Base-by-base conservation (phyloP, 1,140 invertebrate genomes). In the Saccostrea glomerata region DNA sequence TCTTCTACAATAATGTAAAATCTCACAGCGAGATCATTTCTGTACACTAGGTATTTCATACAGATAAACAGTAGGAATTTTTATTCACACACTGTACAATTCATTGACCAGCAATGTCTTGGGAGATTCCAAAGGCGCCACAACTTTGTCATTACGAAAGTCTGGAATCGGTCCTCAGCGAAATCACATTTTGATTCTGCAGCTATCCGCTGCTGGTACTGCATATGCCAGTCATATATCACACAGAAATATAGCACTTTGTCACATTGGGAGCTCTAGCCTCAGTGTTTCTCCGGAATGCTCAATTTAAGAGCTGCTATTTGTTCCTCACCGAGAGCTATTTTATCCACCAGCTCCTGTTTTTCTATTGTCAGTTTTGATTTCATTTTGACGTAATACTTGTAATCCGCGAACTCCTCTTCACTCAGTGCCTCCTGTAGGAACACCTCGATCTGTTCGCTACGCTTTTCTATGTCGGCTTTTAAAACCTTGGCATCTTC, bases 321-420 rank as follows among this genome's bases (percentile, higher is more conserved):
- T 95, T 98, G 97, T 95, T 98, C 97, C 94, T 98, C 97, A 56
- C 97, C 97, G 82, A 98, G 95, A 93, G 97, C 97, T 89, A 98
- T 97, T 95, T 98, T 98, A 93, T 98, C 98, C 90, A 97, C 96
- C 88, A 98, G 97, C 93, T 98, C 97, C 90, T 97, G 96, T 86
- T 97, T 96, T 93, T 98, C 97, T 94, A 98, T 97, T 90, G 98
- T 97, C 82, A 98, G 95, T 95, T 98, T 98, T n/a, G 97, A 97
- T 96, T 98, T 98, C 97, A 98, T 98, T 92, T 97, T 97, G 91
- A 98, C 97, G 94, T 98, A 98, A 94, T 98, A 97, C 91, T 97
- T 97, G 93, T 98, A 98, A 92, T 98, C 97, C 36, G 97, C 96
- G 93, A 97, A 97, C 92, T 98, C 97, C 84, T 97, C 97, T 20